Base-by-base conservation (phyloP, 1,140 invertebrate species). In the Caerostris darwini region DNA sequence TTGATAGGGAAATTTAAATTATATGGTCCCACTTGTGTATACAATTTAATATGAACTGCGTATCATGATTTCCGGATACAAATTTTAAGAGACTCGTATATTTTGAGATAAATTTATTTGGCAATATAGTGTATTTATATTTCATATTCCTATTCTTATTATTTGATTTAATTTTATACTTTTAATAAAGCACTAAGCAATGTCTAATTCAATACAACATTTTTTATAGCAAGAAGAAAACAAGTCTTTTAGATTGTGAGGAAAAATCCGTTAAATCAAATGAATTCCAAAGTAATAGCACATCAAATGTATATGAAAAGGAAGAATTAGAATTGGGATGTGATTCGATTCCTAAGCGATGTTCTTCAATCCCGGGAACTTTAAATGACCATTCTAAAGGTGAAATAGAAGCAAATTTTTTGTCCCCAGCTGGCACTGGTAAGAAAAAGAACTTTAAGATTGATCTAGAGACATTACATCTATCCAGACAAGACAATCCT, bases 401-500 rank as follows among this genome's bases (percentile, higher is more conserved):
- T 54, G 17, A 34, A 85, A 85, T 85, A 8, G 82, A 92, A 14
- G 17, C 91, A 14, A 57, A 57, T 67, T 93, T 93, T 54, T 57
- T 86, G n/a, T 94, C 94, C 5, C 86, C 94, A 8, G 67, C 94
- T 95, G 95, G 67, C 82, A 94, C 94, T 19, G 67, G 92, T 58
- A 69, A 97, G 95, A 97, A 97, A 89, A 96, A 97, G 95, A 98
- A 98, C 96, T 97, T 98, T 95, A 97, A 98, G 95, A 97, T 98
- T 96, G 98, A 98, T 95, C 98, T 98, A 97, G 97, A 98, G 96
- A 97, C 97, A 34, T 96, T 98, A 54, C 96, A 97, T 94, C 96
- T 98, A 50, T 98, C 97, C 57, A 96, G 98, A 94, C 97, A 98
- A 96, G 98, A 98, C 95, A 98, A 98, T 96, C 98, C 98, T 53